These are phyloP conservation scores for Globodera rostochiensis DNA, from an alignment of 1,140 invertebrate species.

Conservation along the genomic window DNA sequence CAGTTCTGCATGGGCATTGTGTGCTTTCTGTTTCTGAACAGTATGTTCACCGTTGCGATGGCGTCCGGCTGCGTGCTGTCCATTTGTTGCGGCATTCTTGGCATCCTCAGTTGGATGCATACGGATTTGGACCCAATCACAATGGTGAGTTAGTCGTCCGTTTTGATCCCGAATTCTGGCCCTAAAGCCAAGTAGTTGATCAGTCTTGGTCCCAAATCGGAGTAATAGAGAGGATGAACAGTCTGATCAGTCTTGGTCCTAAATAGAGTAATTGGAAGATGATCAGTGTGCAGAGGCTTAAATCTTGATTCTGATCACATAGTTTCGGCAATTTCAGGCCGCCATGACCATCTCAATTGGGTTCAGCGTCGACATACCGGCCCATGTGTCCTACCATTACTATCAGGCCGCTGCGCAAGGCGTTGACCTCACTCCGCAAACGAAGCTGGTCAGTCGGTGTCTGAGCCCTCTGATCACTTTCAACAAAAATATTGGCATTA, in stretches of 20 bases:
- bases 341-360: constrained; percentile 68
- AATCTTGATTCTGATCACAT: neutral
- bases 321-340: constrained; percentile 19
- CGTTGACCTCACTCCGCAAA: constrained; percentile 30
- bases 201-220: too few relatives aligned
- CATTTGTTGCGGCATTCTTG: constrained; percentile 66
- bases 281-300: neutral
- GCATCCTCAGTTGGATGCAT: constrained; percentile 65
- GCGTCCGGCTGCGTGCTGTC: constrained; percentile 66
- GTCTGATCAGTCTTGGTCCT: too few relatives aligned
- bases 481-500: too few relatives aligned
- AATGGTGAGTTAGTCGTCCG: constrained; percentile 60
- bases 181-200: too few relatives aligned
- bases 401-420: constrained; percentile 67
- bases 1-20: constrained; percentile 64
- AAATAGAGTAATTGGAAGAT: too few relatives aligned
- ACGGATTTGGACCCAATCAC: constrained; percentile 67
- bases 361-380: constrained; percentile 68
- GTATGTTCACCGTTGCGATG: constrained; percentile 66
- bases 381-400: constrained; percentile 67
- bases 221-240: too few relatives aligned
- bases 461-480: neutral
- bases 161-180: too few relatives aligned
- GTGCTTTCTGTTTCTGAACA: constrained; percentile 68
- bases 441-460: constrained; percentile 27